Conservation (phyloP, 2,888 invertebrate species). For the Melanostoma scalare region DNA sequence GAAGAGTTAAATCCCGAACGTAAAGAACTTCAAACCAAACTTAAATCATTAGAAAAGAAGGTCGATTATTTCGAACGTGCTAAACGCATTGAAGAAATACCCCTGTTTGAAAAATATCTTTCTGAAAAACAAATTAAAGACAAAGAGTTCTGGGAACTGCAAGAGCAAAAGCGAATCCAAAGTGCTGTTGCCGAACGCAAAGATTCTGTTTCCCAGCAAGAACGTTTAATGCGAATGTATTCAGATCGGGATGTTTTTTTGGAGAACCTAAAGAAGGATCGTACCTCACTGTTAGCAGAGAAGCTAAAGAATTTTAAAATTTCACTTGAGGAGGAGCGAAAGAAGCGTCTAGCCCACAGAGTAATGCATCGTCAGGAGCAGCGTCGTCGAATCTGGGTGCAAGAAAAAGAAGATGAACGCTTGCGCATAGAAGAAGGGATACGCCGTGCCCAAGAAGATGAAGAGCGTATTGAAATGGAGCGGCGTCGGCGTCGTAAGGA, state of each 20-base stretch:
- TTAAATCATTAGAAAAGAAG: conserved; percentile 98
- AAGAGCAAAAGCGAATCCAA: conserved; percentile 92
- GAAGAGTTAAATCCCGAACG: conserved; percentile 97
- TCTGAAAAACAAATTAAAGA: conserved; percentile 93
- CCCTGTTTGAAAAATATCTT: conserved; percentile 91
- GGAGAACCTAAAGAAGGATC: conserved; percentile 88
- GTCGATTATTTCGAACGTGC: conserved; percentile 97
- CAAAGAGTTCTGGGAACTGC: conserved; percentile 95
- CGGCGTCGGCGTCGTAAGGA: conserved; percentile 84
- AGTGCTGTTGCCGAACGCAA: conserved; percentile 90
- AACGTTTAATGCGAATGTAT: conserved; percentile 91
- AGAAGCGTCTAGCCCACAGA: conserved; percentile 86
- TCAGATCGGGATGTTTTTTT: conserved; percentile 91
- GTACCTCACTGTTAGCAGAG: conserved; percentile 82
- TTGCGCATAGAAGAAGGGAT: conserved; percentile 87
- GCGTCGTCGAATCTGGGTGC: conserved; percentile 85
- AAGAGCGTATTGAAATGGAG: conserved; percentile 85
- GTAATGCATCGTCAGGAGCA: conserved; percentile 86
- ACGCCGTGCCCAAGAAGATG: conserved; percentile 85
- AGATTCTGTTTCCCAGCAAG: conserved; percentile 90
- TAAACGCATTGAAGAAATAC: conserved; percentile 97
- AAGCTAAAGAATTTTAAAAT: conserved; percentile 88
- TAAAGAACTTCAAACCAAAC: conserved; percentile 93
- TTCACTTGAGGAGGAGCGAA: conserved; percentile 85
- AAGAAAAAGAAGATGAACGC: conserved; percentile 88